These are phyloP conservation scores for Stenichneumon culpator DNA, from an alignment of 2,888 invertebrate genomes.

Conservation along the genomic window DNA sequence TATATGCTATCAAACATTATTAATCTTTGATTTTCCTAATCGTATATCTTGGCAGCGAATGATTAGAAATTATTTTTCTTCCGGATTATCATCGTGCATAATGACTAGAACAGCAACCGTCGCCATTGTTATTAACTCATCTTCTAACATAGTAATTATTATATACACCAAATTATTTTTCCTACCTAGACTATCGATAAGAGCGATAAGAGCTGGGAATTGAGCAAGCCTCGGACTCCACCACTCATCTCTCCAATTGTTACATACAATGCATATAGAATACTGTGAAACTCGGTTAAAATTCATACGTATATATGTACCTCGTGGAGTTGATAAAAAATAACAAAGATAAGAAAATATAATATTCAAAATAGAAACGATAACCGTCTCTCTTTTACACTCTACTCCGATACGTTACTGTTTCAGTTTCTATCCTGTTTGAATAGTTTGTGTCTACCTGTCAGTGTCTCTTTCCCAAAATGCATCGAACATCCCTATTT, in stretches of 20 bases:
- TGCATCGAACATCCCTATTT: slow-evolving; percentile 70
- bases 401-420: slow-evolving; percentile 68
- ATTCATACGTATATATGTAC: slow-evolving; percentile 2
- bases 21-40: background rate
- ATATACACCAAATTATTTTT: slow-evolving; percentile 75
- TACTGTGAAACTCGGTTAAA: slow-evolving; percentile 56
- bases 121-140: background rate
- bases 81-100: background rate
- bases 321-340: slow-evolving; percentile 77
- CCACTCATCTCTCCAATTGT: background rate
- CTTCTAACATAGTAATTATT: slow-evolving; percentile 19
- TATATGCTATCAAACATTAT: background rate
- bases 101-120: background rate
- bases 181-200: slow-evolving; percentile 72
- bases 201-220: slow-evolving; percentile 58
- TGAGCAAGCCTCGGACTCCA: background rate
- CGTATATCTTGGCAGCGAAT: background rate
- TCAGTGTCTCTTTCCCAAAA: slow-evolving; percentile 58
- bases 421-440: slow-evolving; percentile 43
- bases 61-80: background rate
- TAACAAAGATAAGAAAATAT: slow-evolving; percentile 80
- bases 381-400: slow-evolving; percentile 75
- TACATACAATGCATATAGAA: background rate
- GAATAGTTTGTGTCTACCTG: slow-evolving; percentile 45
- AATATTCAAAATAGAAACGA: slow-evolving; percentile 80